phyloP scores from a whole-genome alignment of 2,113 vertebrate species.

The crab-eating macaque (Macaca fascicularis) region DNA sequence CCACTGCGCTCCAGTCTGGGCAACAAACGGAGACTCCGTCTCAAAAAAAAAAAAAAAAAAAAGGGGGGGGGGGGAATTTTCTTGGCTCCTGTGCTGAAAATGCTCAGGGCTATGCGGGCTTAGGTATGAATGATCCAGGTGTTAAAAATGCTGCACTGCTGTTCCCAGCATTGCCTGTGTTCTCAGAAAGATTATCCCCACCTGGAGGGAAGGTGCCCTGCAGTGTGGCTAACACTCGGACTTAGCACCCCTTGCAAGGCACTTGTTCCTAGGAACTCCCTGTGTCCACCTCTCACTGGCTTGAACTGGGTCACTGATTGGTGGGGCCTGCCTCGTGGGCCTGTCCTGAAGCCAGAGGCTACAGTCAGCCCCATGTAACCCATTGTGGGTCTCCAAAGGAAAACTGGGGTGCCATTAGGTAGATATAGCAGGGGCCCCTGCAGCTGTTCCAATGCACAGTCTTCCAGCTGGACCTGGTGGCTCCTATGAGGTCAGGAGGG shows the following conservation, averaged over 20 bases:
- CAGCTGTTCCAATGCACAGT: not conserved
- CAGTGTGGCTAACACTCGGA: fast-evolving
- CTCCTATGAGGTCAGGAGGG: not conserved
- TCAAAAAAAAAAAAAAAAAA: no score
- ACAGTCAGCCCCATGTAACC: not conserved
- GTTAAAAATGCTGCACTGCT: not conserved
- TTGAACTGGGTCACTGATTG: not conserved
- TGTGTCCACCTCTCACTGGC: not conserved
- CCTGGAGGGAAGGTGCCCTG: not conserved
- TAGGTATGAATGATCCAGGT: not conserved
- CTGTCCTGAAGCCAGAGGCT: not conserved
- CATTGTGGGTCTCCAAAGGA: not conserved
- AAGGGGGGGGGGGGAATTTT: no score
- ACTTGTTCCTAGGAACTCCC: not conserved
- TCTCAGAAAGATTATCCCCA: not conserved
- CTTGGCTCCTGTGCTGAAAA: not conserved
- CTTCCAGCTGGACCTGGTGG: not conserved
- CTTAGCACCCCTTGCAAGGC: not conserved
- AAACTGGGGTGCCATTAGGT: not conserved
- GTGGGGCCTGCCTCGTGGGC: not conserved
- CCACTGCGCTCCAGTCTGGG: no score
- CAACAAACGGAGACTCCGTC: no score
- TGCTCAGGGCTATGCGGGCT: not conserved
- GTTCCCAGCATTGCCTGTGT: not conserved
- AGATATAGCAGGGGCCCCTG: no score